These are phyloP conservation scores for Lepus timidus DNA, from an alignment of 2,113 vertebrate species.

Conservation along the genomic window DNA sequence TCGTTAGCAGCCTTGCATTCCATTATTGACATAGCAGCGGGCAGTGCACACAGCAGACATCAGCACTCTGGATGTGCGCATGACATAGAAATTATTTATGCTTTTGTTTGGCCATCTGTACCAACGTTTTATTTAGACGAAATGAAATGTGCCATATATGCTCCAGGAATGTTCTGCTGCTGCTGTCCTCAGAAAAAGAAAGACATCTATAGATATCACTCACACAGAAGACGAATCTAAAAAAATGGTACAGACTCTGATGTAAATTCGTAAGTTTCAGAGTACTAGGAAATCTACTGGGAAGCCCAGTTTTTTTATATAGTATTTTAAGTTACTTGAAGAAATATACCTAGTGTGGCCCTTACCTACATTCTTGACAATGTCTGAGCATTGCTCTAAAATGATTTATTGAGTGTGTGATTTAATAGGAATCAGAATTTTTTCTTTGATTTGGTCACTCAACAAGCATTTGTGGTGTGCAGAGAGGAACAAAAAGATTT, in stretches of 20 bases:
- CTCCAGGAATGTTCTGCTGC: constrained; percentile 36
- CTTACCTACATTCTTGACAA: neutral
- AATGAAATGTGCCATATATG: constrained; percentile 54
- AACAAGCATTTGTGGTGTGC: neutral
- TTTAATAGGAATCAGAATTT: neutral
- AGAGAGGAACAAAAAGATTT: neutral
- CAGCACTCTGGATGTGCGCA: neutral
- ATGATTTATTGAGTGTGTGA: neutral
- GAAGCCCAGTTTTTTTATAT: neutral
- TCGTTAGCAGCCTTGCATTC: neutral
- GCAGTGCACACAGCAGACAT: neutral
- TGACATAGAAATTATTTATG: constrained; percentile 47
- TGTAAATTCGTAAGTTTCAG: constrained; percentile 49
- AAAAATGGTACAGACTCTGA: constrained; percentile 31
- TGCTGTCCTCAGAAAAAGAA: constrained; percentile 39
- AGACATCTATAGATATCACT: constrained; percentile 35
- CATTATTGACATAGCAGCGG: neutral
- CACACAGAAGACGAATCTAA: constrained; percentile 32
- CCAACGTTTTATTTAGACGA: constrained; percentile 68
- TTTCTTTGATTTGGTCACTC: constrained; percentile 33
- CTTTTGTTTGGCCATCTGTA: constrained; percentile 58
- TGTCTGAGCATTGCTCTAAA: neutral
- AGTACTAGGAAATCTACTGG: neutral
- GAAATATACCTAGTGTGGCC: neutral
- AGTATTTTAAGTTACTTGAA: constrained; percentile 12